Evolutionary conservation across 2,888 invertebrate species (phyloP), one percentile per base, ranked within the genome.

Genomic region (Marronus borbonicus): DNA sequence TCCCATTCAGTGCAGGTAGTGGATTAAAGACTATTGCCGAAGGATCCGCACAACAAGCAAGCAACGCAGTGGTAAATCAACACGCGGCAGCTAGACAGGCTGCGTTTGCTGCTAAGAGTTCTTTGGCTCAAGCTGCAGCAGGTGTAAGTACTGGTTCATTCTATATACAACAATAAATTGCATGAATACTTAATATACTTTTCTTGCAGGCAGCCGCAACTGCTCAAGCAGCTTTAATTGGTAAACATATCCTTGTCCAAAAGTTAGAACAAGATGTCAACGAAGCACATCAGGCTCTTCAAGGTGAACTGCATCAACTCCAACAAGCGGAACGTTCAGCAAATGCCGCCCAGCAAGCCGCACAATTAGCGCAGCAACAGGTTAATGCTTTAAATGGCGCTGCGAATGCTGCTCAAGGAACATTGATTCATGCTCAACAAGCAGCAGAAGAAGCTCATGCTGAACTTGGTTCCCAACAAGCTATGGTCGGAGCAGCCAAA

Each of bases 401-500:
- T 0, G 85, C 95, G 72, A 95, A 95, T 86, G 94, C 94, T 52
- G 95, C 95, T 0, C 94, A 94, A 85, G 92, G 93, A 0, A 93
- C 95, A 0, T 92, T 93, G 0, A 94, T 95, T 80, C 94, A 94
- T 85, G 94, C 95, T 0, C 92, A 93, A 79, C 93, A 94, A 82
- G 93, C 95, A 0, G 92, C 94, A 0, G 92, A 92, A 0, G 94
- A 94, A 84, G 93, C 95, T 0, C 92, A 94, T 0, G 94, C 94
- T 60, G 95, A 95, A 86, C 88, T 94, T 7, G 95, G 94, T 0
- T 94, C 94, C 0, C 95, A 95, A 84, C 62, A 77, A 49, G 92
- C 94, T 55, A 95, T 95, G 95, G 93, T 95, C 1, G 94, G 94
- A 8, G 92, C 94, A 8, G 94, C 95, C 0, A 91, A 94, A 80